A percentile compares a stretch with the other conserved stretches of the same genome.
These are phyloP conservation scores for Anastrepha ludens DNA, from an alignment of 1,140 invertebrate genomes.

Conservation along the genomic window DNA sequence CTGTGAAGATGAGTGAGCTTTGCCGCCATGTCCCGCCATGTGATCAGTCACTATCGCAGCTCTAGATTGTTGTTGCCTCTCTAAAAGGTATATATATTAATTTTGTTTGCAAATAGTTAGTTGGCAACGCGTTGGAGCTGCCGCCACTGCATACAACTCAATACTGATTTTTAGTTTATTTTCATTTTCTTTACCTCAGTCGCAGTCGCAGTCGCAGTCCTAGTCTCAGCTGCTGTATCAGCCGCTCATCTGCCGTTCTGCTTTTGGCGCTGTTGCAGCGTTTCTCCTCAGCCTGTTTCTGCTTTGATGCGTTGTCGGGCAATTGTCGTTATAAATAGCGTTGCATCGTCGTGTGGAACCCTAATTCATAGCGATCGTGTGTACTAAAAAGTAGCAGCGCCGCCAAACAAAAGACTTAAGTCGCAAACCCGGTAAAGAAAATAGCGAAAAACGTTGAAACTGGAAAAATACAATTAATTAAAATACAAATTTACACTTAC, in stretches of 20 bases:
- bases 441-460: conserved; percentile 24
- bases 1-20: conserved; percentile 48
- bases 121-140: conserved; percentile 16
- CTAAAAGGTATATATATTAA: neutral
- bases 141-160: neutral
- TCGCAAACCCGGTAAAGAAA: conserved; percentile 61
- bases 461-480: conserved; percentile 26
- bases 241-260: conserved; percentile 25
- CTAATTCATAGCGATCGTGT: conserved; percentile 73
- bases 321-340: conserved; percentile 70
- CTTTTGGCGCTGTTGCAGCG: conserved; percentile 7
- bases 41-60: conserved; percentile 56
- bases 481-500: neutral
- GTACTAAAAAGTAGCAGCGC: conserved; percentile 55
- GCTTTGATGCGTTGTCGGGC: conserved; percentile 59
- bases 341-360: conserved; percentile 73
- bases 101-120: neutral
- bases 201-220: neutral
- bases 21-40: neutral
- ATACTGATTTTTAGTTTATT: neutral
- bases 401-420: conserved; percentile 61
- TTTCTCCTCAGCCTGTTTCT: conserved; percentile 36
- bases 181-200: neutral
- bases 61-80: conserved; percentile 52
- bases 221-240: neutral